A percentile compares a stretch with the other conserved stretches of the same genome.
Conservation (phyloP, 2,113 vertebrate genomes). For the Atrichornis clamosus region DNA sequence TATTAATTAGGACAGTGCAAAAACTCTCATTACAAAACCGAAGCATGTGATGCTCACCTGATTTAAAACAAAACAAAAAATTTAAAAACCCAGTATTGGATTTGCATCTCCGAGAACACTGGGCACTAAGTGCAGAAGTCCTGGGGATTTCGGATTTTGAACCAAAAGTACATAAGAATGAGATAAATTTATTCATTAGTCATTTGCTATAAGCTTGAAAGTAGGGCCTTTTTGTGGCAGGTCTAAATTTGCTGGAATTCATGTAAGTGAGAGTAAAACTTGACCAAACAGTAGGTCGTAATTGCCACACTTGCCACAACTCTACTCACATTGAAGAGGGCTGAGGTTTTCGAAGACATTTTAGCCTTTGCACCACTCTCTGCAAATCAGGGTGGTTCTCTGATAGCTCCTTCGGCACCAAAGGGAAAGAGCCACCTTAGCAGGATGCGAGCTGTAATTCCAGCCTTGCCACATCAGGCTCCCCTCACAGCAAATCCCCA, state of each 20-base stretch:
- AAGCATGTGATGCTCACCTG: conserved; percentile 40
- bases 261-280: background rate
- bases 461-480: fast-evolving
- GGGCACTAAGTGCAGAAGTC: background rate
- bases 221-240: background rate
- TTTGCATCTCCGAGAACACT: background rate
- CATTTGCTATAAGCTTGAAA: background rate
- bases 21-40: conserved; percentile 41
- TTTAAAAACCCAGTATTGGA: background rate
- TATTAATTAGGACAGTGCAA: conserved; percentile 63
- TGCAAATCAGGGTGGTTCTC: background rate
- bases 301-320: background rate
- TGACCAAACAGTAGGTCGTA: background rate
- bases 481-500: background rate
- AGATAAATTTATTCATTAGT: background rate
- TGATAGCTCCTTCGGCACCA: background rate
- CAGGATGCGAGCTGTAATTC: background rate
- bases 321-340: background rate
- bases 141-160: background rate
- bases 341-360: background rate
- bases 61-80: conserved; percentile 28
- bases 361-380: background rate
- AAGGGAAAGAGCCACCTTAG: background rate
- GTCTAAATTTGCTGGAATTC: background rate
- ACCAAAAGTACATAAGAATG: background rate